Base-by-base conservation (phyloP, 2,113 vertebrate species). In the Trematomus loennbergii region DNA sequence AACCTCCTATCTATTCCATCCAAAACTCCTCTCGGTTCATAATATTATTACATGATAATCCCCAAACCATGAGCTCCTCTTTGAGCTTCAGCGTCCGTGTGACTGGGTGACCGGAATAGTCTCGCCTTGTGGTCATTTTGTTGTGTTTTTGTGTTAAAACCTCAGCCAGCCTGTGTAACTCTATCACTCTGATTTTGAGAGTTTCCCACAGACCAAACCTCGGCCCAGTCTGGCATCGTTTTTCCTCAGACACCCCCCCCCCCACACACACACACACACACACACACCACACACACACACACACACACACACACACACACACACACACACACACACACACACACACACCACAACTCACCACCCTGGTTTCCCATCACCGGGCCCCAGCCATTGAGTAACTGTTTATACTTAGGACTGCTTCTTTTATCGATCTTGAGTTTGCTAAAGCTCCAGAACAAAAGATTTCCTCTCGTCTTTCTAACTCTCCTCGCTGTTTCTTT, bases 51-150 rank as follows among this genome's bases (percentile, higher is more conserved):
- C 22, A 66, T n/a, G 25, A 43, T 77, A 79, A 70, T 76, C 81
- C 50, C 29, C 55, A 52, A 59, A 57, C 18, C 83, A 66, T 64
- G 50, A 46, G 18, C 55, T 58, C 12, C 17, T 15, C 61, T 64
- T 10, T 43, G 58, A 74, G 73, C 48, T 43, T 63, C 36, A 20
- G 48, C 74, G 4, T 64, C 66, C 58, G 7, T 81, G 64, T 62
- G 79, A 81, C 83, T 71, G 63, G 45, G 36, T 49, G 87, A 89
- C 85, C 10, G 68, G 73, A 89, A 58, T 36, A 43, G 25, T 60
- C 66, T 88, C 9, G 20, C 72, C 71, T 83, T 91, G 89, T 86
- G 91, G 87, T 90, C 64, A 85, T 90, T 90, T 87, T 91, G 91
- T 90, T 89, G 79, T 90, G 82, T 78, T 87, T 88, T 74, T 70